Percentiles rank a stretch among this genome's conserved stretches.
phyloP scores from a whole-genome alignment of 2,888 invertebrate genomes.

The Drosophila rellima region DNA sequence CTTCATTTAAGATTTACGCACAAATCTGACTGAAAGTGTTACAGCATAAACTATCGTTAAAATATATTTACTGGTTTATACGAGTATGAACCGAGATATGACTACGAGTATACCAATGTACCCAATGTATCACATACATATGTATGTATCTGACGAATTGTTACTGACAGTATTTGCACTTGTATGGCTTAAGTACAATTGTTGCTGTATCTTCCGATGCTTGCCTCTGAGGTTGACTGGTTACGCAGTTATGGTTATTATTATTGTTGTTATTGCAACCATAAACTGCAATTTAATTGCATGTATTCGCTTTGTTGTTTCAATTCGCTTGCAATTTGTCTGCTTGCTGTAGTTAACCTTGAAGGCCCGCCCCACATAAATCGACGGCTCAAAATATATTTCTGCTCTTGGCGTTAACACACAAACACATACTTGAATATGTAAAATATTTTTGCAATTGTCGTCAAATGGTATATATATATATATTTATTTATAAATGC shows the following conservation, averaged over 20 bases:
- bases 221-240: slow-evolving; percentile 46
- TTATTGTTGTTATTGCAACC: slow-evolving; percentile 35
- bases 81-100: neutral
- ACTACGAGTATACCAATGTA: slow-evolving; percentile 9
- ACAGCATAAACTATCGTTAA: slow-evolving; percentile 12
- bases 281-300: slow-evolving; percentile 76
- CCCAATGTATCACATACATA: slow-evolving; percentile 14
- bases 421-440: slow-evolving; percentile 4
- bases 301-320: slow-evolving; percentile 60
- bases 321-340: slow-evolving; percentile 25
- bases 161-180: slow-evolving; percentile 46
- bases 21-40: slow-evolving; percentile 58
- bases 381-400: slow-evolving; percentile 39
- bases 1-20: slow-evolving; percentile 57
- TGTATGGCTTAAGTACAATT: slow-evolving; percentile 34
- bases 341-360: slow-evolving; percentile 52
- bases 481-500: slow-evolving; percentile 49
- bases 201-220: slow-evolving; percentile 22
- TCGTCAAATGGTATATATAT: slow-evolving; percentile 21
- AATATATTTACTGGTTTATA: slow-evolving; percentile 9
- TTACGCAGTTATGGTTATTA: slow-evolving; percentile 32
- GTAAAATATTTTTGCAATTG: slow-evolving; percentile 31
- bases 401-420: slow-evolving; percentile 22
- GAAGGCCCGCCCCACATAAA: slow-evolving; percentile 55
- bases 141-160: slow-evolving; percentile 56